Evolutionary conservation across 2,888 invertebrate genomes (phyloP), one percentile per base, ranked within the genome.

Genomic region (Scaptomyza tumidula): DNA sequence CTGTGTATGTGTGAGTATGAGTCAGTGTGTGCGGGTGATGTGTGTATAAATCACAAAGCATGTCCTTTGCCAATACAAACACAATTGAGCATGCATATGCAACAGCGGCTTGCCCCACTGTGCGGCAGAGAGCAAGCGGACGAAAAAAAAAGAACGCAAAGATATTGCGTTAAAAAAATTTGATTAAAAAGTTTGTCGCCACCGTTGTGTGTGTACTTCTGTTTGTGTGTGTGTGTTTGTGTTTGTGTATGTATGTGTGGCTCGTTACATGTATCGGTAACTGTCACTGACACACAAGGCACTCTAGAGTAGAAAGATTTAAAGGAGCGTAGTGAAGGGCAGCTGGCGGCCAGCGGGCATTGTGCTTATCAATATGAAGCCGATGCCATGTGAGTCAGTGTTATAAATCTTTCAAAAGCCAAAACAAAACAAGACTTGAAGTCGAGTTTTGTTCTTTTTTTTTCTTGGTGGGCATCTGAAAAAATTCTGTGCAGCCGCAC

Each of bases 1-100:
- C 54, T 50, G 52, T 69, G 54, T 52, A 33, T 75, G 58, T 35
- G 50, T 67, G 56, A 63, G 62, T 71, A 50, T 66, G 69, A 76
- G 61, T 55, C 67, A 67, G 71, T 79, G 58, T 63, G 58, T 63
- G 71, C 76, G 74, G 76, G 68, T 73, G 83, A 82, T 87, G 75
- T 82, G 86, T 82, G 74, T 87, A 87, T 85, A 85, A 85, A 85
- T 85, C 84, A 86, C 84, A 87, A 87, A 85, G 84, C 86, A 82
- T 85, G 84, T 85, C 84, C 88, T 87, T 87, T 87, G 88, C 86
- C 84, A 85, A 88, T 86, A 86, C 88, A 85, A 87, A 87, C 75
- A 80, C 75, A 80, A 80, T 80, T 80, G 80, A 80, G 80, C 80
- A 78, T 80, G 80, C 80, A 80, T 80, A 80, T 80, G 81, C 81